phyloP scores from a whole-genome alignment of 2,113 vertebrate genomes.

The Setophaga coronata region DNA sequence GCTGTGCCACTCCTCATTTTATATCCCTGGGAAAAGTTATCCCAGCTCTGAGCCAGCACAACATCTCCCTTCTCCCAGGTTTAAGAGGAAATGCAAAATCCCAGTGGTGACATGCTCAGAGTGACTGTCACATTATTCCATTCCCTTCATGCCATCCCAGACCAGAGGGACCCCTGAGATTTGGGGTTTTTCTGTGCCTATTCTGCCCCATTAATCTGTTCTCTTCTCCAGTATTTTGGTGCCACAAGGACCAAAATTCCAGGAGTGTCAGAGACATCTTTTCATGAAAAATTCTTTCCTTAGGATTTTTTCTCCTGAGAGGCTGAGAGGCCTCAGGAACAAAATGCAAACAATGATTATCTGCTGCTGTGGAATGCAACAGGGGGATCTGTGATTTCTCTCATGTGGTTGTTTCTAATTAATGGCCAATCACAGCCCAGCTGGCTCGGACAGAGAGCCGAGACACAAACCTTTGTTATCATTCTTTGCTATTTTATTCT shows the following conservation, averaged over 20 bases:
- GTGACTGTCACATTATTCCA: fast-evolving
- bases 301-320: too few species aligned
- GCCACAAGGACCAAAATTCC: background rate
- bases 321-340: too few species aligned
- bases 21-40: background rate
- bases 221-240: background rate
- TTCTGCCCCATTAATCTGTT: background rate
- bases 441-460: too few species aligned
- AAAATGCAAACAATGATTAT: too few species aligned
- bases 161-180: background rate
- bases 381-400: too few species aligned
- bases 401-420: too few species aligned
- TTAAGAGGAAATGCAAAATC: background rate
- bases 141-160: background rate
- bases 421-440: too few species aligned
- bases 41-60: background rate
- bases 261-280: too few species aligned
- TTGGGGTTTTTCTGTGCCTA: background rate
- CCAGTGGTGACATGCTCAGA: background rate
- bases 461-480: too few species aligned
- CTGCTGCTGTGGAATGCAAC: too few species aligned
- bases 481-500: too few species aligned
- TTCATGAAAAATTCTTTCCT: too few species aligned
- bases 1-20: fast-evolving
- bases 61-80: fast-evolving